phyloP scores from a whole-genome alignment of 2,113 vertebrate species.

The Nannobrachium achirus region DNA sequence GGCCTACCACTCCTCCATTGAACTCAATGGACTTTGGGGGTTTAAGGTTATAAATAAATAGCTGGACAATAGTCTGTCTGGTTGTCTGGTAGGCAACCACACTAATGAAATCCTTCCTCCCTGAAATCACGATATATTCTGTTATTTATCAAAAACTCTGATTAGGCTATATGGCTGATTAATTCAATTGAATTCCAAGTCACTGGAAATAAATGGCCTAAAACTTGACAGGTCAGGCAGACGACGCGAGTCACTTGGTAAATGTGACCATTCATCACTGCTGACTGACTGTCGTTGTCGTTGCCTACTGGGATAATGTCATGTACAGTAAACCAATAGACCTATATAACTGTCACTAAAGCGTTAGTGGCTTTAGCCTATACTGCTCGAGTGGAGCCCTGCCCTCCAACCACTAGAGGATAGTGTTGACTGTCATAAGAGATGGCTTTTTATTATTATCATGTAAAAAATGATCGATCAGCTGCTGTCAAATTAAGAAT shows the following conservation, averaged over 20 bases:
- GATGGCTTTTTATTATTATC: not conserved
- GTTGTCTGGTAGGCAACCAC: too few relatives aligned
- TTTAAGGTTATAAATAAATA: too few relatives aligned
- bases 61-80: too few relatives aligned
- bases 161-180: too few relatives aligned
- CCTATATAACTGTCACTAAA: not conserved
- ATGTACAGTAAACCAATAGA: not conserved
- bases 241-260: not conserved
- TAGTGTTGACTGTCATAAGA: slow-evolving; percentile 67
- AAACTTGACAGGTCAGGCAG: too few relatives aligned
- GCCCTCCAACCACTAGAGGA: slow-evolving; percentile 70
- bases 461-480: slow-evolving; percentile 2
- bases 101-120: not conserved
- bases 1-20: too few relatives aligned
- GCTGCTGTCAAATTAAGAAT: not conserved
- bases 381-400: slow-evolving; percentile 1
- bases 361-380: not conserved
- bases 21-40: too few relatives aligned
- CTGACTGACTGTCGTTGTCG: too few relatives aligned
- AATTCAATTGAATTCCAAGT: too few relatives aligned
- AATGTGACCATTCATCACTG: not conserved
- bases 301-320: not conserved
- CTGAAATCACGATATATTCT: not conserved
- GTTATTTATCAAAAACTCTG: too few relatives aligned
- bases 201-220: too few relatives aligned